Conservation (phyloP, 2,113 vertebrate species). For the Candoia aspera region DNA sequence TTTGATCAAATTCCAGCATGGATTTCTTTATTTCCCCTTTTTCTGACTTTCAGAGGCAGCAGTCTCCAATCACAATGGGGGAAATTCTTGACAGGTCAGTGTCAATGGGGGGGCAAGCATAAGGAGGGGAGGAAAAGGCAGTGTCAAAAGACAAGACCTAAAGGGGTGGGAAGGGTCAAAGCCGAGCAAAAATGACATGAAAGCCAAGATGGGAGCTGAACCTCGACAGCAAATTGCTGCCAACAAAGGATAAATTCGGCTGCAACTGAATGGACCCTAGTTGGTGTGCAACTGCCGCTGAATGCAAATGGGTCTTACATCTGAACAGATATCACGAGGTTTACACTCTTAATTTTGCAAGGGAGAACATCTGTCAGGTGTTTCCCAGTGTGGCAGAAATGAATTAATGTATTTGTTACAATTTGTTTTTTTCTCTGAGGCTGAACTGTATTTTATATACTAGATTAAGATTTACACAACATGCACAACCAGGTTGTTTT, state of each 20-base stretch:
- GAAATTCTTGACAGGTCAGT: constrained; percentile 73
- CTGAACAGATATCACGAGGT: not conserved
- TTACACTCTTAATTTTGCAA: not conserved
- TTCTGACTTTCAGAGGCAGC: constrained; percentile 65
- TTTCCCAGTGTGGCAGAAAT: constrained; percentile 43
- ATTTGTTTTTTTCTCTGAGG: constrained; percentile 47
- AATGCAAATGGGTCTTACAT: not conserved
- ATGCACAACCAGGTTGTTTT: not conserved
- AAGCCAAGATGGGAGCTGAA: constrained; percentile 61
- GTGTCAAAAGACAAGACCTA: constrained; percentile 50
- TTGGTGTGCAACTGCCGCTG: not conserved
- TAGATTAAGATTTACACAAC: constrained; percentile 33
- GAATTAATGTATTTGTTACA: constrained; percentile 50
- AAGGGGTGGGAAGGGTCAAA: constrained; percentile 64
- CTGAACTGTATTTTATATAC: constrained; percentile 40
- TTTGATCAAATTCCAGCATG: constrained; percentile 74
- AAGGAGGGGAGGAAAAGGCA: constrained; percentile 33
- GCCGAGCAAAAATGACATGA: constrained; percentile 66
- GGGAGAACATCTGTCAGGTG: constrained; percentile 62
- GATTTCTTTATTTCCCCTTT: constrained; percentile 41
- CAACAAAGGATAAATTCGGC: constrained; percentile 51
- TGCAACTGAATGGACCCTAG: not conserved
- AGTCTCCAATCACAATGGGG: constrained; percentile 65
- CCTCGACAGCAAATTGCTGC: constrained; percentile 33
- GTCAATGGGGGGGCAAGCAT: constrained; percentile 50